Evolutionary conservation across 2,113 vertebrate species (phyloP).

Genomic region (Lophochroa leadbeateri): DNA sequence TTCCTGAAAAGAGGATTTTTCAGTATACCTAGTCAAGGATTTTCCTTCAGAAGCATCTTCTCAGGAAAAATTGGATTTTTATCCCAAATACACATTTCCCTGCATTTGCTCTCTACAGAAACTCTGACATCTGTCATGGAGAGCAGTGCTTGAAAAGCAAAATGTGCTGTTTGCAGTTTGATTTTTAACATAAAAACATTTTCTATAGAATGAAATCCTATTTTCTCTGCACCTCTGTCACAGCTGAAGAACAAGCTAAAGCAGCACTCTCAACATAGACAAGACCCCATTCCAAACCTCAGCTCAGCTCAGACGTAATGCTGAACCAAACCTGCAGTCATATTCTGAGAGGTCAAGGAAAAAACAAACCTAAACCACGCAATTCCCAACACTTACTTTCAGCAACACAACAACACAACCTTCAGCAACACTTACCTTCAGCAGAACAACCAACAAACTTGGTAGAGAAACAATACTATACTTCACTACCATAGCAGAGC

Average conservation of each 20-base stretch:
- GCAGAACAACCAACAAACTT: not conserved
- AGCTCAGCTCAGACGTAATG: not conserved
- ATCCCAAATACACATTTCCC: not conserved
- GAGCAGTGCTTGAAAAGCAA: not conserved
- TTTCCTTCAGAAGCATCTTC: not conserved
- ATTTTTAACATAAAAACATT: not conserved
- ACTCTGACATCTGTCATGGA: not conserved
- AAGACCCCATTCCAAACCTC: not conserved
- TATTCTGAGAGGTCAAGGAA: not conserved
- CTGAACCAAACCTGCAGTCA: not conserved
- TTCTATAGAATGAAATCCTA: not conserved
- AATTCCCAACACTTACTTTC: not conserved
- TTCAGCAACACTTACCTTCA: not conserved
- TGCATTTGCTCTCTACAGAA: not conserved
- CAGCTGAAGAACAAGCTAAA: not conserved
- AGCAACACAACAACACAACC: not conserved
- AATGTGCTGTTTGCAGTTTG: not conserved
- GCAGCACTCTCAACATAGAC: not conserved
- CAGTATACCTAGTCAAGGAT: not conserved
- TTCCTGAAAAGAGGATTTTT: not conserved
- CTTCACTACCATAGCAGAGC: conserved; percentile 3
- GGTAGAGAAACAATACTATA: not conserved
- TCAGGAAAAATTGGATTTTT: not conserved
- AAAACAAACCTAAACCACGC: not conserved
- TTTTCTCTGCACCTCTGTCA: not conserved